These are phyloP conservation scores for Lepidochrysops patricia DNA, from an alignment of 2,888 invertebrate genomes.

Conservation along the genomic window DNA sequence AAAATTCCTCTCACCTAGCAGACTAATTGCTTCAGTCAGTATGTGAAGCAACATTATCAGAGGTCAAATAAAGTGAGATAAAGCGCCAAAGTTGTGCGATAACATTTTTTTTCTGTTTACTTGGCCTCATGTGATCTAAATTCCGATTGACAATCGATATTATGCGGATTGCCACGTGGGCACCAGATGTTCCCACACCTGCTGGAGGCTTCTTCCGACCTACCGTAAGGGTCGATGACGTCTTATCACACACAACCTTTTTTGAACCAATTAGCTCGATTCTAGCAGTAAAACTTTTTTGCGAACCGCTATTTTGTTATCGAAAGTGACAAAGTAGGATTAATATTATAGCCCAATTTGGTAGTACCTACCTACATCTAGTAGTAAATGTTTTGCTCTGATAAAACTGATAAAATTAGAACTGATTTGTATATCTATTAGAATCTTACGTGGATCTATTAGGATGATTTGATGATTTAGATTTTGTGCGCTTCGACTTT, in stretches of 20 bases:
- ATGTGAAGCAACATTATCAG: slow-evolving; percentile 21
- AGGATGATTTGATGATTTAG: too few species aligned
- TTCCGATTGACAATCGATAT: slow-evolving; percentile 41
- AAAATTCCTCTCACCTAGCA: neutral
- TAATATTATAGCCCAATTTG: too few species aligned
- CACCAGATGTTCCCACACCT: slow-evolving; percentile 63
- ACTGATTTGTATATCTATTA: too few species aligned
- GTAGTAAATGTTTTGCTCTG: neutral
- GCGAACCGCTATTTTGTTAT: slow-evolving; percentile 34
- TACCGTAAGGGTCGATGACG: slow-evolving; percentile 50
- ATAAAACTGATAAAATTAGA: neutral
- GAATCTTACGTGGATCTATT: too few species aligned
- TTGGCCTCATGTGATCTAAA: slow-evolving; percentile 35
- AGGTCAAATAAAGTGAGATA: slow-evolving; percentile 34
- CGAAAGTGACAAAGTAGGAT: neutral
- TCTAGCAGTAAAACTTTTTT: slow-evolving; percentile 21
- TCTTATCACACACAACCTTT: slow-evolving; percentile 24
- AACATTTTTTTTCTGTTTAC: slow-evolving; percentile 20
- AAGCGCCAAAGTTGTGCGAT: slow-evolving; percentile 24
- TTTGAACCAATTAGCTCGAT: slow-evolving; percentile 14
- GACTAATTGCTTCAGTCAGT: neutral
- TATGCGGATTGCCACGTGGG: slow-evolving; percentile 50
- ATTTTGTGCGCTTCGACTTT: too few species aligned
- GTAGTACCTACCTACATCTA: too few species aligned
- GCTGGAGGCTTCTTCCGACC: slow-evolving; percentile 51